Evolutionary conservation across 1,140 invertebrate genomes (phyloP), one percentile per base, ranked within the genome.

Genomic region (Laodelphax striatellus): DNA sequence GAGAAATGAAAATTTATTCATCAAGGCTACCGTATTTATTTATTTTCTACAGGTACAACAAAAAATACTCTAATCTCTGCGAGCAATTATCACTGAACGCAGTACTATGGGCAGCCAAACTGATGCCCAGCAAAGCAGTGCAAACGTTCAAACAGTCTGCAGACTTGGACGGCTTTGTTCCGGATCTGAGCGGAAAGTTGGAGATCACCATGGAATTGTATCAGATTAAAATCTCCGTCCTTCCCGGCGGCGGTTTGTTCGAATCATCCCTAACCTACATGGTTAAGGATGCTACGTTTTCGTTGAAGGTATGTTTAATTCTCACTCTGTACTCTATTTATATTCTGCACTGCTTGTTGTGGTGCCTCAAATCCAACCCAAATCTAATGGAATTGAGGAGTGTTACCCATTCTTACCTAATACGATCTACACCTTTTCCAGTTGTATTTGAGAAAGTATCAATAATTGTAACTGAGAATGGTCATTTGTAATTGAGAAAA

Each of bases 141-240:
- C 66, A 94, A n/a, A 76, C 81, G 54, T 96, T 90, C 65, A 81
- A 82, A 56, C 79, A 80, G 28, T 86, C 85, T 31, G 77, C 76
- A 16, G 93, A 96, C 72, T 69, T 71, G 1, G 92, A 96, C 72
- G 92, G 92, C 0, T 91, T 92, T 67, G 71, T 87, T 3, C 84
- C 88, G 2, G 85, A 92, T 68, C 79, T 94, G 46, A 81, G 79
- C 6, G 83, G 80, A 0, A 77, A 82, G 57, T 82, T 80, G 3
- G 71, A 79, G 28, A 66, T 83, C 0, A 79, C 79, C 0, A 67
- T 71, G 4, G 79, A 82, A 38, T 74, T 84, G 43, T 91, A 88
- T 73, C 89, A 93, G 69, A 69, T 93, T 1, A 90, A 90, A 75
- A 69, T 95, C 2, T 71, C 75, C 17, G 84, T 89, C 0, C 67